Evolutionary conservation across 2,888 invertebrate species (phyloP).

Genomic region (Artemia sinica): DNA sequence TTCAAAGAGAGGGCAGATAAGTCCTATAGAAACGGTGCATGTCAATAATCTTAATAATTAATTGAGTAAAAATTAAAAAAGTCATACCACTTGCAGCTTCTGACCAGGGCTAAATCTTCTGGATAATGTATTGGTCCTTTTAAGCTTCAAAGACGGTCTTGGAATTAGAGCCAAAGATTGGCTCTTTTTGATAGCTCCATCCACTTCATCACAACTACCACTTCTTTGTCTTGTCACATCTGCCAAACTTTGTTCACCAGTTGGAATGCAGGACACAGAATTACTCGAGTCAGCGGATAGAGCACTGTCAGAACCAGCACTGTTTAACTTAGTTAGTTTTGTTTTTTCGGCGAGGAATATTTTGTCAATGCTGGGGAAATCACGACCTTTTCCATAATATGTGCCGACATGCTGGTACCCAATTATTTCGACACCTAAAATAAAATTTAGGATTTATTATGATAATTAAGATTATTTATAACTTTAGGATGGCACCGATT

Average conservation of each 20-base stretch:
- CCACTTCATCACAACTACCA: slow-evolving; percentile 1
- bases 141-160: background rate
- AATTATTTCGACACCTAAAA: background rate
- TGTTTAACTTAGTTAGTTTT: background rate
- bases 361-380: background rate
- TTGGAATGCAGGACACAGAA: background rate
- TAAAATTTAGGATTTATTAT: background rate
- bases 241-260: background rate
- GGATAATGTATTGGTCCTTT: background rate
- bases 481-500: no score
- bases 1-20: no score
- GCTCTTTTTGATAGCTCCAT: background rate
- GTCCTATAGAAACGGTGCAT: no score
- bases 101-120: background rate
- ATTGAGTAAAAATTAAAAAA: background rate
- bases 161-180: background rate
- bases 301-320: background rate
- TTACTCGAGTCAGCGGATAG: background rate
- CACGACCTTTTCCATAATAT: slow-evolving; percentile 1
- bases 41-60: no score
- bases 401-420: slow-evolving; percentile 5
- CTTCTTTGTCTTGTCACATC: background rate
- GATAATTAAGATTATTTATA: background rate
- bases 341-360: background rate
- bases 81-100: background rate